Base-by-base conservation (phyloP, 2,797 vertebrate genomes). In the Babyrousa celebensis region DNA sequence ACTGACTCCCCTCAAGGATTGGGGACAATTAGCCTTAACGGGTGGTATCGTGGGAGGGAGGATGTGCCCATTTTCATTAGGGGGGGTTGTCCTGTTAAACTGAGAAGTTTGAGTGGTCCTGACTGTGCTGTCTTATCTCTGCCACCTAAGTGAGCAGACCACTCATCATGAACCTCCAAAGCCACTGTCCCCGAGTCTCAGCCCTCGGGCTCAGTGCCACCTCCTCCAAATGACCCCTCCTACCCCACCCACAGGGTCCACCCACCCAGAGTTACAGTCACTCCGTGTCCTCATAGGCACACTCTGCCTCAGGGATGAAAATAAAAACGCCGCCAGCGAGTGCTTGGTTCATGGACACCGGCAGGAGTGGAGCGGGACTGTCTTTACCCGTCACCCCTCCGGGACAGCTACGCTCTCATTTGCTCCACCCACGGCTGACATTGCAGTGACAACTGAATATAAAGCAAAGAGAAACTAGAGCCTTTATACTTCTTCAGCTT, bases 201-300 rank as follows among this genome's bases (percentile, higher is more conserved):
- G 18, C 67, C 54, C 6, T 80, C 56, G 68, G 52, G 16, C 43
- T 54, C 27, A 10, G 9, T 15, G 27, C 63, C n/a, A 77, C 65
- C 9, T 20, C 18, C 70, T 32, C 54, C 15, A 6, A 1, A 3
- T 6, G 40, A 63, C 40, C 20, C 5, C 52, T 74, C 52, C 43
- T 15, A 32, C 12, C n/a, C 40, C 11, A 21, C 43, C 52, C 21
- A 52, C 4, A n/a, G 54, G 65, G 52, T n/a, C 23, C 0, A 0
- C 0, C 77, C 17, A 9, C 5, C 8, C 23, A 27, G 12, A 17
- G 36, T 0, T 0, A 4, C 15, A 1, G 1, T 56, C 1, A 3
- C 63, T 11, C 60, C 12, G 2, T 2, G 1, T 67, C 40, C 5
- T 15, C 23, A 1, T 1, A 11, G 56, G 40, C 75, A 8, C 2